A percentile compares a stretch with the other conserved stretches of the same genome.
Evolutionary conservation across 2,113 vertebrate genomes (phyloP).

Genomic region (Colistium nudipinnis): DNA sequence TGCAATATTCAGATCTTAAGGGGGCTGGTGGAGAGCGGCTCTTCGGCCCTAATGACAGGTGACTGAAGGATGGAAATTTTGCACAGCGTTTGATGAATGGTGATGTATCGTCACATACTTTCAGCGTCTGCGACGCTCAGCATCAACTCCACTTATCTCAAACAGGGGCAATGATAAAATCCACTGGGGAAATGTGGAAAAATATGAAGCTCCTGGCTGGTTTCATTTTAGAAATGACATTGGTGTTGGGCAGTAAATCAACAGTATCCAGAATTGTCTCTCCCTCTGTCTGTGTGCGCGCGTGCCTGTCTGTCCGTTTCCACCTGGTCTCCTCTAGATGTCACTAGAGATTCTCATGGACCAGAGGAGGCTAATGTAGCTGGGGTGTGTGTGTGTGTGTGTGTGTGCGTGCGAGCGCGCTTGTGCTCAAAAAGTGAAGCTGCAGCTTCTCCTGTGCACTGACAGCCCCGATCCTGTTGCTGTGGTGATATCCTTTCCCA

Average conservation of each 20-base stretch:
- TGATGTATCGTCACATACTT: constrained; percentile 68
- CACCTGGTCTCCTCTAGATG: constrained; percentile 77
- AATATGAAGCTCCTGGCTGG: constrained; percentile 52
- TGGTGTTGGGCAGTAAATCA: constrained; percentile 41
- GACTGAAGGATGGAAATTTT: constrained; percentile 58
- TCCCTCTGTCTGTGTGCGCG: constrained; percentile 21
- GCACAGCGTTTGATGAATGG: constrained; percentile 68
- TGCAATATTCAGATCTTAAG: constrained; percentile 76
- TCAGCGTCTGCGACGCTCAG: constrained; percentile 58
- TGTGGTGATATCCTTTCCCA: constrained; percentile 80
- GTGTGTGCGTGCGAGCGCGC: constrained; percentile 40
- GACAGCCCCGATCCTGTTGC: constrained; percentile 81
- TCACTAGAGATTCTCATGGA: constrained; percentile 77
- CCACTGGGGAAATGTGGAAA: constrained; percentile 65
- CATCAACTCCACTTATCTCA: constrained; percentile 64
- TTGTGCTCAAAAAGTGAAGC: constrained; percentile 38
- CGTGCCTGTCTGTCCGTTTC: constrained; percentile 50
- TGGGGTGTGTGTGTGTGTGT: constrained; percentile 36
- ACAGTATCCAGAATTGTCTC: constrained; percentile 25
- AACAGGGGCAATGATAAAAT: constrained; percentile 43
- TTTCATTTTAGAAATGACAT: constrained; percentile 51
- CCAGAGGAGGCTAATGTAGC: constrained; percentile 35
- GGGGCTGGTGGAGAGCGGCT: constrained; percentile 52
- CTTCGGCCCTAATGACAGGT: constrained; percentile 58
- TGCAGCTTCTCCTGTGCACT: constrained; percentile 61